Conservation (phyloP, 2,888 invertebrate species). For the Lomographa bimaculata region DNA sequence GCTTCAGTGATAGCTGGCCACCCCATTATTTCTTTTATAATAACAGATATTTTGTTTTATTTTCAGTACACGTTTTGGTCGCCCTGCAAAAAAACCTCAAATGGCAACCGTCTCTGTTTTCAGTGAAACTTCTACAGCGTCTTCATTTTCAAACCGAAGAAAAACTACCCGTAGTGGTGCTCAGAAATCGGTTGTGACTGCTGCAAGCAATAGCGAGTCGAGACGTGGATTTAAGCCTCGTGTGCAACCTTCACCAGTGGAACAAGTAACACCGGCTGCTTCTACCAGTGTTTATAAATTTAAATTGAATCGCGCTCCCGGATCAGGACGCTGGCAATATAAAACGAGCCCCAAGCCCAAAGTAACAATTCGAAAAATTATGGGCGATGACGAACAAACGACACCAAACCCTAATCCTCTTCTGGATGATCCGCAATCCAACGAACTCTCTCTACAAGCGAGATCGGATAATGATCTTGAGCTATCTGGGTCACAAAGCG, state of each 20-base stretch:
- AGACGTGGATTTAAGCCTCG: slow-evolving; percentile 89
- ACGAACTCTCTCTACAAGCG: slow-evolving; percentile 82
- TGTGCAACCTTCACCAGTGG: slow-evolving; percentile 81
- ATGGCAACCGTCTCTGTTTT: slow-evolving; percentile 86
- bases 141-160: slow-evolving; percentile 80
- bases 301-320: slow-evolving; percentile 91
- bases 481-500: slow-evolving; percentile 87
- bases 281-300: slow-evolving; percentile 90
- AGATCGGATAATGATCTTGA: slow-evolving; percentile 87
- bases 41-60: slow-evolving; percentile 46
- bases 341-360: slow-evolving; percentile 95
- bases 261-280: slow-evolving; percentile 72
- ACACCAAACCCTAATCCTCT: slow-evolving; percentile 72
- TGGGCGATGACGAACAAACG: slow-evolving; percentile 80
- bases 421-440: slow-evolving; percentile 69
- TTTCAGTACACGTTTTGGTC: slow-evolving; percentile 77
- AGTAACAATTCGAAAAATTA: slow-evolving; percentile 89
- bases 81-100: slow-evolving; percentile 80
- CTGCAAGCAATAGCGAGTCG: slow-evolving; percentile 68
- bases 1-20: slow-evolving; percentile 21
- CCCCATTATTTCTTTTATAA: slow-evolving; percentile 23
- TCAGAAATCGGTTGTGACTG: slow-evolving; percentile 69
- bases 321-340: slow-evolving; percentile 95
- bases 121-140: slow-evolving; percentile 82
- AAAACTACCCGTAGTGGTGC: slow-evolving; percentile 72